Conservation (phyloP, 2,113 vertebrate species). For the Talpa occidentalis region DNA sequence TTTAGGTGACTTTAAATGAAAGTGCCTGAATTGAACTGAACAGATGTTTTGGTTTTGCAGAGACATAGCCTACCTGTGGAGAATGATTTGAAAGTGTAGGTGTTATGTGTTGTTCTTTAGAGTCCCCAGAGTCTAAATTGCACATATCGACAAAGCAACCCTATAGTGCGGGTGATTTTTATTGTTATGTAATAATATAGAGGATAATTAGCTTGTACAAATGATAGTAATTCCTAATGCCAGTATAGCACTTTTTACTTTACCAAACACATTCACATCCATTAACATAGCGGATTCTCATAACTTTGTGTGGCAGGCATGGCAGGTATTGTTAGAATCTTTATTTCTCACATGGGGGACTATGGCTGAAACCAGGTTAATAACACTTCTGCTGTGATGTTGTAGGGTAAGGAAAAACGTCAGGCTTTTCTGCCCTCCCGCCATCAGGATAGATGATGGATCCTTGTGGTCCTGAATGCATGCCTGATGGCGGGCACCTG, state of each 20-base stretch:
- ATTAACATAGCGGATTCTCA: constrained; percentile 12
- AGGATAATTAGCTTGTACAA: constrained; percentile 55
- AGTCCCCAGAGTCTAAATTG: constrained; percentile 51
- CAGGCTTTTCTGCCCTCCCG: too few species aligned
- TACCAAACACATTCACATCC: constrained; percentile 13
- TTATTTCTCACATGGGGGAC: neutral
- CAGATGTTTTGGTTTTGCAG: constrained; percentile 37
- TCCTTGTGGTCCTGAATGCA: too few species aligned
- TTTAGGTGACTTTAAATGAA: constrained; percentile 50
- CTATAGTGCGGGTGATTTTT: constrained; percentile 46
- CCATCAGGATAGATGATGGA: too few species aligned
- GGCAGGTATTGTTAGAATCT: neutral
- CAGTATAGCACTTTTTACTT: neutral
- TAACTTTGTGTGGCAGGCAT: neutral
- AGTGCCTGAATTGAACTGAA: constrained; percentile 14
- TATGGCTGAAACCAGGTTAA: neutral
- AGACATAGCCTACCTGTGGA: neutral
- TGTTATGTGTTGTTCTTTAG: neutral
- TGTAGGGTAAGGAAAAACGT: too few species aligned
- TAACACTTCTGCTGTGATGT: neutral
- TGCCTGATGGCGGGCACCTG: too few species aligned
- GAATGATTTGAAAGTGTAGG: constrained; percentile 51
- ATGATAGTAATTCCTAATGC: constrained; percentile 37
- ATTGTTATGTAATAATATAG: constrained; percentile 53
- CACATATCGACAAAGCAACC: constrained; percentile 20